A percentile compares a stretch with the other conserved stretches of the same genome.
These are phyloP conservation scores for Ceratina japonica DNA, from an alignment of 1,140 invertebrate species.

Conservation along the genomic window DNA sequence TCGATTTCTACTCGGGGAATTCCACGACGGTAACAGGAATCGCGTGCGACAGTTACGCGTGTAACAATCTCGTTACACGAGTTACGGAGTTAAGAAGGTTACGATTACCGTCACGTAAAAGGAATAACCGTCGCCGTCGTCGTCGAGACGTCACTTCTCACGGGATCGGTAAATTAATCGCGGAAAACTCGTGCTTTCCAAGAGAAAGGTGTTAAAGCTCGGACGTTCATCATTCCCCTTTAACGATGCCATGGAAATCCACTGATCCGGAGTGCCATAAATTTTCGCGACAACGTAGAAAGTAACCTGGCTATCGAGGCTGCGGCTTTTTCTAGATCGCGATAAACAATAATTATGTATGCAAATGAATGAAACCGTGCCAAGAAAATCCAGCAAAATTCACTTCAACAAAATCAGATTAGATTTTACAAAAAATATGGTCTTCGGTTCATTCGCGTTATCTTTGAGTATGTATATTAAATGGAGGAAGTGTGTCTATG, in stretches of 20 bases:
- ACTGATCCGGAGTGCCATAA: neutral
- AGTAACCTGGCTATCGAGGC: neutral
- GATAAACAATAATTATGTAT: too few species aligned
- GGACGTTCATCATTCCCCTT: neutral
- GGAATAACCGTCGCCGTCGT: neutral
- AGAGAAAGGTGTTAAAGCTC: conserved; percentile 29
- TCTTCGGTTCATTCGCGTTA: too few species aligned
- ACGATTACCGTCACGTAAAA: conserved; percentile 28
- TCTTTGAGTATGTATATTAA: too few species aligned
- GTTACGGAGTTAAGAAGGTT: conserved; percentile 29
- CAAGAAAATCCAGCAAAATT: too few species aligned
- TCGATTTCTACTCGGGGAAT: neutral
- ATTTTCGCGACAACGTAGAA: conserved; percentile 16
- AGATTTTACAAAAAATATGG: too few species aligned
- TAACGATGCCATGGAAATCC: neutral
- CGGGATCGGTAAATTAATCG: neutral
- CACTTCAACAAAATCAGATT: too few species aligned
- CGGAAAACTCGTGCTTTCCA: conserved; percentile 19
- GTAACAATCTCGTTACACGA: conserved; percentile 44
- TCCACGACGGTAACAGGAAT: neutral
- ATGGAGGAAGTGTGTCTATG: too few species aligned
- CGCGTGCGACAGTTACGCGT: conserved; percentile 2
- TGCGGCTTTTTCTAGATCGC: neutral
- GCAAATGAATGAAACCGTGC: too few species aligned
- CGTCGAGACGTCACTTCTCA: neutral